Conservation (phyloP, 1,140 invertebrate species). For the Drosophila eugracilis region DNA sequence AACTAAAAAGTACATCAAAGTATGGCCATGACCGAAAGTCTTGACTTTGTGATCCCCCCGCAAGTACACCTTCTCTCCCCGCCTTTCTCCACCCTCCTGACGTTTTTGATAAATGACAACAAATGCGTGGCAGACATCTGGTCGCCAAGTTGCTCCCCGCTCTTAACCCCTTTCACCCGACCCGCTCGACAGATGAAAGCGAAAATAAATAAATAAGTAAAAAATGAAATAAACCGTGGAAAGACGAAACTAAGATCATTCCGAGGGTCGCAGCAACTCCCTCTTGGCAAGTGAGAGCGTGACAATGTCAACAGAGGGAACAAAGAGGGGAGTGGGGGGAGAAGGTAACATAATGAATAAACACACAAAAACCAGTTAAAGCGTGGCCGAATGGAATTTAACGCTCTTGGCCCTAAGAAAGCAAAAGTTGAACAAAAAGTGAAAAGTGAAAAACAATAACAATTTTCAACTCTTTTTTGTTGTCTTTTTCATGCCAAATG, state of each 20-base stretch:
- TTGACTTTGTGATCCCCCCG: constrained; percentile 10
- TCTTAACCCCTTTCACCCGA: constrained; percentile 16
- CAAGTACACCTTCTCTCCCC: constrained; percentile 1
- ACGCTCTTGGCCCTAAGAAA: constrained; percentile 44
- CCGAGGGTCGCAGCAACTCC: constrained; percentile 6
- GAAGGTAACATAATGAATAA: constrained; percentile 29
- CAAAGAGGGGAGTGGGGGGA: constrained; percentile 1
- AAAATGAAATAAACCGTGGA: constrained; percentile 21
- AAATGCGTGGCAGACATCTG: constrained; percentile 56
- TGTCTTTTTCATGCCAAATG: constrained; percentile 13
- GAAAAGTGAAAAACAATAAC: constrained; percentile 4
- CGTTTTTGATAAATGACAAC: constrained; percentile 62
- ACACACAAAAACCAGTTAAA: constrained; percentile 41
- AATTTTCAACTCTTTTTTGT: constrained; percentile 1
- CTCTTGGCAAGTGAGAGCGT: constrained; percentile 60
- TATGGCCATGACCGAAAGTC: constrained; percentile 30
- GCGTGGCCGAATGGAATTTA: constrained; percentile 45
- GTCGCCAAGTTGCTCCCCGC: constrained; percentile 12
- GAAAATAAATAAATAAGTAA: constrained; percentile 11
- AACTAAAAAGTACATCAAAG: not conserved
- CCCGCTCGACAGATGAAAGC: constrained; percentile 57
- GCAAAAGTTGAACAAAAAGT: constrained; percentile 15
- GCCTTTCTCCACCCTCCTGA: not conserved
- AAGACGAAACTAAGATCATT: constrained; percentile 27
- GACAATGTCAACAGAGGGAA: constrained; percentile 58